Conservation (phyloP, 2,113 vertebrate genomes). For the Chunga burmeisteri region DNA sequence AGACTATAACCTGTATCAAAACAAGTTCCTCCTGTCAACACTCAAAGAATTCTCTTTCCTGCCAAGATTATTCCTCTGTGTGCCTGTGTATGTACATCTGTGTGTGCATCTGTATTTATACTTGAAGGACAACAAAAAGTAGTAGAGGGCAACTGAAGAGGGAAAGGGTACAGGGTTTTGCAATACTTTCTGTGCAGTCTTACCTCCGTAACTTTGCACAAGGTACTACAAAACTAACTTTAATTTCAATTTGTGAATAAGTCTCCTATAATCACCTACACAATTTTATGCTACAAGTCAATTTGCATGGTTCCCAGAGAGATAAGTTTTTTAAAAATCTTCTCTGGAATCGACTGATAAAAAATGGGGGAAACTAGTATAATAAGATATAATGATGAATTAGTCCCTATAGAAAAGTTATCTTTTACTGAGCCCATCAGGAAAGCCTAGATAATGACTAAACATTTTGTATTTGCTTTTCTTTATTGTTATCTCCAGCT, state of each 20-base stretch:
- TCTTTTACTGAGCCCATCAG: constrained; percentile 18
- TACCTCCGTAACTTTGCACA: neutral
- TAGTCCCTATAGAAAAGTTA: constrained; percentile 39
- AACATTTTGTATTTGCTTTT: constrained; percentile 40
- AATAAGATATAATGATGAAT: constrained; percentile 31
- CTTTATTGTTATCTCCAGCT: neutral
- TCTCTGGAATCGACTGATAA: constrained; percentile 19
- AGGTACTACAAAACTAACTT: neutral
- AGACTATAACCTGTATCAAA: neutral
- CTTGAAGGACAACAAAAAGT: neutral
- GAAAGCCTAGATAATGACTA: constrained; percentile 40
- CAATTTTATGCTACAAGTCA: neutral
- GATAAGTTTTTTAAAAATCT: neutral
- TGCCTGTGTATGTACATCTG: no score
- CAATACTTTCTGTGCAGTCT: neutral
- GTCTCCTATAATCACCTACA: neutral
- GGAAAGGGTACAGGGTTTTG: neutral
- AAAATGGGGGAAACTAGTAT: neutral
- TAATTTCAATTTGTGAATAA: neutral
- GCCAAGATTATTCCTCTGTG: neutral
- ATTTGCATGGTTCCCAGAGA: neutral
- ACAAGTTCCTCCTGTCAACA: neutral
- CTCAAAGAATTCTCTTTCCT: neutral
- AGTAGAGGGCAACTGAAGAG: neutral
- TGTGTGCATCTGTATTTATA: rapidly evolving